Percentiles rank a stretch among this genome's conserved stretches.
Conservation (phyloP, 2,797 vertebrate species). For the Chrysocyon brachyurus region DNA sequence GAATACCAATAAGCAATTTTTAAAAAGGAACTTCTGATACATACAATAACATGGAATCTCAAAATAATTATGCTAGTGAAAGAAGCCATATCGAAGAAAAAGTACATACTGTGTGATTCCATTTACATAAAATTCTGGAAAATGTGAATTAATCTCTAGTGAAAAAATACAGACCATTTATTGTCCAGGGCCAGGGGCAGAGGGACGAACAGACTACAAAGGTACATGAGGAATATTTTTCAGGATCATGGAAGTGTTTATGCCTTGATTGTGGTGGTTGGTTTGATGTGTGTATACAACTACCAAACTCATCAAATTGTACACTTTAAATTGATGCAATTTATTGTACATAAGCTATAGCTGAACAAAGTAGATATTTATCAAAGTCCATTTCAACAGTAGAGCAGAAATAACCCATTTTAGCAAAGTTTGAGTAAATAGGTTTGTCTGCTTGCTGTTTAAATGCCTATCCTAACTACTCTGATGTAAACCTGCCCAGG, state of each 20-base stretch:
- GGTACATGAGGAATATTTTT: not conserved
- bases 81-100: not conserved
- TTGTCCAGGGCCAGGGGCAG: not conserved
- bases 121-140: not conserved
- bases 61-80: not conserved
- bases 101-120: not conserved
- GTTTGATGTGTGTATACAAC: not conserved
- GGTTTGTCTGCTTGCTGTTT: not conserved
- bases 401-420: not conserved
- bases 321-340: not conserved
- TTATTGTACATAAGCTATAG: not conserved
- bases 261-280: not conserved
- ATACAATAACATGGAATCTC: not conserved
- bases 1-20: not conserved
- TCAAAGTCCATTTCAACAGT: not conserved
- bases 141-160: not conserved
- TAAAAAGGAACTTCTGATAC: not conserved
- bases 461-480: not conserved
- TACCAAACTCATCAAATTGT: not conserved
- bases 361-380: not conserved
- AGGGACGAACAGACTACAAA: not conserved
- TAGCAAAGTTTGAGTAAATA: not conserved
- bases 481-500: not conserved
- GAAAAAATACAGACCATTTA: not conserved
- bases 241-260: not conserved